Evolutionary conservation across 1,140 invertebrate genomes (phyloP).

Genomic region (Mylabris phalerata): DNA sequence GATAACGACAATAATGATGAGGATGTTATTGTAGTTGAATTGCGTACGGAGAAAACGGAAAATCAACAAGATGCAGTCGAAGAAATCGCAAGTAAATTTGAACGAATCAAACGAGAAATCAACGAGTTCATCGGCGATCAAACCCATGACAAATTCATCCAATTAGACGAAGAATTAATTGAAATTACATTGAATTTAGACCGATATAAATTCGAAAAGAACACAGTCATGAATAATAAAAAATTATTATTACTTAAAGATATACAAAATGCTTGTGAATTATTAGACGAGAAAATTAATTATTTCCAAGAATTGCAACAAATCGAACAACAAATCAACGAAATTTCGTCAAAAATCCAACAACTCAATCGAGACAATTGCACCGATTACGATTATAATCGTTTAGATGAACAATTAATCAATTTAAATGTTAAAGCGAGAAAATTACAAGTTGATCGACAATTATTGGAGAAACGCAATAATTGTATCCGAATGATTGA

Average conservation of each 20-base stretch:
- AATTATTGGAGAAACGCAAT: slow-evolving; percentile 3
- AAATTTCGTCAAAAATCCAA: slow-evolving; percentile 17
- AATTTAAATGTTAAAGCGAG: slow-evolving; percentile 18
- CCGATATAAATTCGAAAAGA: slow-evolving; percentile 8
- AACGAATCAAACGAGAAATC: slow-evolving; percentile 17
- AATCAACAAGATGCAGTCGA: background rate
- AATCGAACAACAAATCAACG: slow-evolving; percentile 14
- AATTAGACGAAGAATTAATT: slow-evolving; percentile 20
- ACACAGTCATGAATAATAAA: slow-evolving; percentile 8
- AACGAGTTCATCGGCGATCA: slow-evolving; percentile 18
- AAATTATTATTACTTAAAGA: slow-evolving; percentile 21
- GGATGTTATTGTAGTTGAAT: too few relatives aligned
- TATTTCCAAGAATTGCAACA: slow-evolving; percentile 19
- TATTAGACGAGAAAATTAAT: slow-evolving; percentile 18
- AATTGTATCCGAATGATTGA: slow-evolving; percentile 16
- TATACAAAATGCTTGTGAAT: slow-evolving; percentile 10
- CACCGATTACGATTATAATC: slow-evolving; percentile 1
- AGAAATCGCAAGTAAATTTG: slow-evolving; percentile 10
- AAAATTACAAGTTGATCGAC: slow-evolving; percentile 16
- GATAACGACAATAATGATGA: too few relatives aligned
- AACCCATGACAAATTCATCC: slow-evolving; percentile 18
- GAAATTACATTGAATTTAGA: slow-evolving; percentile 16
- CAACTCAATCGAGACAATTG: slow-evolving; percentile 4
- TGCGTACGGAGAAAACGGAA: too few relatives aligned
- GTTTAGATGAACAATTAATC: slow-evolving; percentile 26